phyloP scores from a whole-genome alignment of 1,140 invertebrate genomes.

The Cardiocondyla obscurior region DNA sequence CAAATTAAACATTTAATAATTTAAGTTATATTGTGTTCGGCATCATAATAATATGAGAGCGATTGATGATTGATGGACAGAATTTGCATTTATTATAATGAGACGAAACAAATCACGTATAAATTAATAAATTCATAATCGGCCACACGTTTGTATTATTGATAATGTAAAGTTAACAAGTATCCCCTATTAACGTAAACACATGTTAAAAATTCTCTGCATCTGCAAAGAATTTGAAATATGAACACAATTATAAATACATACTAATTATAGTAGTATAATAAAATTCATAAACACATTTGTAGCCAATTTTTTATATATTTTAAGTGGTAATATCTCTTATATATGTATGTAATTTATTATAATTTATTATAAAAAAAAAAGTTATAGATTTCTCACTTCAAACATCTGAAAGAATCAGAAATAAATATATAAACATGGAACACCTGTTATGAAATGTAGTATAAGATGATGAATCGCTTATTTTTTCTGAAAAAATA shows the following conservation, averaged over 20 bases:
- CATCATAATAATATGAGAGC: constrained; percentile 64
- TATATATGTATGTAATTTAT: background rate
- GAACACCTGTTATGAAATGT: background rate
- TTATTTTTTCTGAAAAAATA: background rate
- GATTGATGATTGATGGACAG: constrained; percentile 51
- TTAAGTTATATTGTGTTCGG: constrained; percentile 68
- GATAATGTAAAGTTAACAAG: constrained; percentile 32
- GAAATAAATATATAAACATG: background rate
- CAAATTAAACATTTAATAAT: constrained; percentile 47
- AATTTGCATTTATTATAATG: constrained; percentile 55
- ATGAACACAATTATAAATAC: background rate
- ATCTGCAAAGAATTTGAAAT: constrained; percentile 7
- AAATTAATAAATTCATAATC: constrained; percentile 9
- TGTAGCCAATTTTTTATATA: constrained; percentile 36
- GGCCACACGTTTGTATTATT: background rate
- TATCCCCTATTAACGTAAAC: constrained; percentile 10
- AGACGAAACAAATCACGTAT: constrained; percentile 10
- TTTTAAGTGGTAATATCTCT: constrained; percentile 17
- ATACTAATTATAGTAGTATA: constrained; percentile 15
- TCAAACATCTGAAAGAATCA: background rate
- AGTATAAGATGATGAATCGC: too few species aligned
- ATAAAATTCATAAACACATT: constrained; percentile 34
- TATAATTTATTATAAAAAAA: background rate
- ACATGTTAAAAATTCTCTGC: background rate
- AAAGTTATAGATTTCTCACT: background rate